These are phyloP conservation scores for Heliopora coerulea DNA, from an alignment of 92 coral and sea anemone species.

Conservation along the genomic window DNA sequence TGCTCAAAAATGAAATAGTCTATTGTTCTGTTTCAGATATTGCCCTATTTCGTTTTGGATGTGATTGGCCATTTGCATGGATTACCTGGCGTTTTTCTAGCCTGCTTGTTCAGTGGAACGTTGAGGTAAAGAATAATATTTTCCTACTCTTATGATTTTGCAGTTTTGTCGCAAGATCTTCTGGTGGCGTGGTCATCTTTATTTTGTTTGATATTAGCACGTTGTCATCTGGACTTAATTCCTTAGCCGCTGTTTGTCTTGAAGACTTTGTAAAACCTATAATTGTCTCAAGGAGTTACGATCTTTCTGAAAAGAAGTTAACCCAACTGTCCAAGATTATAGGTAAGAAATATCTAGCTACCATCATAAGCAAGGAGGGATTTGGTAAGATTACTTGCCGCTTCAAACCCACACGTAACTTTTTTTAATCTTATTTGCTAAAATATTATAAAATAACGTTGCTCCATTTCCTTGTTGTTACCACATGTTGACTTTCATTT, in stretches of 20 bases:
- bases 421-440: no score
- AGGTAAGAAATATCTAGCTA: no score
- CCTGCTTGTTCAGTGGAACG: conserved; percentile 90
- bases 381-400: no score
- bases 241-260: conserved; percentile 87
- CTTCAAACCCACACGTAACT: no score
- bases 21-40: conserved; percentile 49
- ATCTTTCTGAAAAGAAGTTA: conserved; percentile 64
- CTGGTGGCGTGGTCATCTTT: no score
- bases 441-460: no score
- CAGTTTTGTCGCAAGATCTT: no score
- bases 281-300: conserved; percentile 36
- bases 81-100: conserved; percentile 93
- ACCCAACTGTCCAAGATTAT: conserved; percentile 72
- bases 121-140: conserved; percentile 65
- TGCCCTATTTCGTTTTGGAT: conserved; percentile 90
- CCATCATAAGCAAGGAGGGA: no score
- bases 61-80: conserved; percentile 85
- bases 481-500: no score
- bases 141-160: no score
- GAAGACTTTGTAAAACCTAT: conserved; percentile 87
- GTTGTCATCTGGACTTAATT: conserved; percentile 92
- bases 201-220: conserved; percentile 67
- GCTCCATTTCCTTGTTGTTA: no score
- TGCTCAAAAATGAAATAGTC: no score